Evolutionary conservation across 2,113 vertebrate species (phyloP), one percentile per base, ranked within the genome.

Genomic region (Erythrocercus mccallii): DNA sequence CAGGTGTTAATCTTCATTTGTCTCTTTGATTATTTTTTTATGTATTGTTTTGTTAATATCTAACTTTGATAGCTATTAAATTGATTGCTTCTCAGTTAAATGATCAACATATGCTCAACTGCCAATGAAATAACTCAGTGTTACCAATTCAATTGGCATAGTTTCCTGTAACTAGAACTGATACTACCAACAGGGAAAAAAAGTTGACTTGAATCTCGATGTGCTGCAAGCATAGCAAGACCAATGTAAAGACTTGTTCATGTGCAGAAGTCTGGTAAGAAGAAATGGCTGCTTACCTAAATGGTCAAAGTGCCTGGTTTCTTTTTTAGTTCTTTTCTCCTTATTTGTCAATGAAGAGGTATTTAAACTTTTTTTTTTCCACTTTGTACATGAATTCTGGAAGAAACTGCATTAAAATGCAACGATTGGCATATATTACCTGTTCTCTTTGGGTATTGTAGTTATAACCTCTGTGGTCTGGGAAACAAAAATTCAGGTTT

Each of bases 221-320:
- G 78, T 86, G 88, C 92, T 95, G 88, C 85, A 92, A 93, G 79
- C 80, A 81, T 89, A 94, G 85, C 84, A 94, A 95, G 79, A 95
- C 88, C 87, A 91, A 90, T 81, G 72, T 94, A 91, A 96, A 93
- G 94, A 92, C 85, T 81, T 79, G 53, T 91, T 96, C 95, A 37
- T 81, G 44, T 96, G 87, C 93, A 91, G 62, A 91, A 93, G 86
- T 91, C 54, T 93, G 81, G 79, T 83, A 89, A 92, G 70, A 94
- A 94, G 78, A 91, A 96, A 60, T 94, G 76, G 95, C 94, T 92
- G 88, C 86, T 92, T 97, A 74, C 95, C 86, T 91, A 95, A 69
- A 92, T 65, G 88, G 96, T 97, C 87, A 88, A 97, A 97, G 97
- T 97, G 93, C 97, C 97, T 97, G 92, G 51, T 96, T 96, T 97